Conservation (phyloP, 2,113 vertebrate species). For the Picathartes gymnocephalus region DNA sequence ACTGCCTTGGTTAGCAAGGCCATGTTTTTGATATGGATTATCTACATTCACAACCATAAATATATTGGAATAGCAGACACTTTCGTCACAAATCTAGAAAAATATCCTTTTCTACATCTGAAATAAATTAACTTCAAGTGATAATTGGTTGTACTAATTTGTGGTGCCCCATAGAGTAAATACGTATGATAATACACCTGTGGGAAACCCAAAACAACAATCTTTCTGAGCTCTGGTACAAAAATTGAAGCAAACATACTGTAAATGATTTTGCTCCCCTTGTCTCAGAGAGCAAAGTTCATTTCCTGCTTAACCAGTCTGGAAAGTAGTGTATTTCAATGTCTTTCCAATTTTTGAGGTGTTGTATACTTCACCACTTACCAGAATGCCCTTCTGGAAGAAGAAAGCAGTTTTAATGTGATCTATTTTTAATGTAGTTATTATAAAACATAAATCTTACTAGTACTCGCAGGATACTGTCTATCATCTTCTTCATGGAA, state of each 20-base stretch:
- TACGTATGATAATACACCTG: neutral
- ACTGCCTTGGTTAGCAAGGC: neutral
- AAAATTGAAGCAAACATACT: neutral
- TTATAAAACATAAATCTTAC: constrained; percentile 33
- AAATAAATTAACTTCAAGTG: neutral
- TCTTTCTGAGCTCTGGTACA: neutral
- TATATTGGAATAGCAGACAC: neutral
- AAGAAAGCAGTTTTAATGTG: neutral
- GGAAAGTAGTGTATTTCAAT: neutral
- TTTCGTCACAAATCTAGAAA: neutral
- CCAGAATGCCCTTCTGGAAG: neutral
- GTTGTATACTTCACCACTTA: neutral
- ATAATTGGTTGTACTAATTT: neutral
- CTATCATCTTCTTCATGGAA: neutral
- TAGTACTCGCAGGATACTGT: neutral
- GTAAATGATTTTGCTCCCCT: neutral
- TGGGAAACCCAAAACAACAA: neutral
- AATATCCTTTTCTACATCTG: neutral
- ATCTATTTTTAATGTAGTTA: neutral
- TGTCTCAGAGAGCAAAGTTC: neutral
- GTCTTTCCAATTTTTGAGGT: neutral
- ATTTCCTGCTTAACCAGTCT: neutral
- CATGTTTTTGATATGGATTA: neutral
- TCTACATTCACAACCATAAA: neutral
- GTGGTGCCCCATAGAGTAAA: neutral